Base-by-base conservation (phyloP, 1,140 invertebrate genomes). In the Notospermus geniculatus region DNA sequence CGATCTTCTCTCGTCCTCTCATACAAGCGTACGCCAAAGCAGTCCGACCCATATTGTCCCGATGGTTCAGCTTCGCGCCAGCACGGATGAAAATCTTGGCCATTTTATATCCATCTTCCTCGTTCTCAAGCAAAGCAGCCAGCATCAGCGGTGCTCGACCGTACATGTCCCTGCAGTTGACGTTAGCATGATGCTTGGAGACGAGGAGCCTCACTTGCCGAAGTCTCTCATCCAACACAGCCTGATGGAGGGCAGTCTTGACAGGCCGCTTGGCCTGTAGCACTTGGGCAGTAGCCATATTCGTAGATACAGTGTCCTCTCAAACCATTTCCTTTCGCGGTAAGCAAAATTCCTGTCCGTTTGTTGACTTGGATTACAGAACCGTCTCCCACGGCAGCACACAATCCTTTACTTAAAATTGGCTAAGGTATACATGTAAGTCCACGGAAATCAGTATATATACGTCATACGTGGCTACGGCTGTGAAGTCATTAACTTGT, bases 211-310 rank as follows among this genome's bases (percentile, higher is more conserved):
- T 64, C 15, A 77, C 76, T 64, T 79, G 77, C 53, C 77, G 75
- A 7, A 79, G 63, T 17, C 77, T 64, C 41, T 67, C 69, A 62
- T 79, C 77, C 32, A 78, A 57, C 1, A 79, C 72, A 19, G 77
- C 76, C 43, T 79, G 77, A 54, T 79, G 77, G 0, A 79, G 71
- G 15, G 77, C 76, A 23, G 77, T 79, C 64, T 79, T 79, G 19
- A 79, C 64, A 54, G 75, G 69, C 9, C 75, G 69, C 54, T 68
- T 71, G 19, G 46, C 29, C 11, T 23, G 19, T 5, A 50, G 5
- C 19, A 19, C 19, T 50, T 50, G n/a, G n/a, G 46, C 46, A 7
- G 19, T 50, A 50, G 25, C 46, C 46, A 50, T 50, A n/a, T 50
- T 50, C 5, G 4, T n/a, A 5, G n/a, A 50, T 50, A 50, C n/a